Conservation (phyloP, 1,140 invertebrate genomes). For the Drosophila kepulauana region DNA sequence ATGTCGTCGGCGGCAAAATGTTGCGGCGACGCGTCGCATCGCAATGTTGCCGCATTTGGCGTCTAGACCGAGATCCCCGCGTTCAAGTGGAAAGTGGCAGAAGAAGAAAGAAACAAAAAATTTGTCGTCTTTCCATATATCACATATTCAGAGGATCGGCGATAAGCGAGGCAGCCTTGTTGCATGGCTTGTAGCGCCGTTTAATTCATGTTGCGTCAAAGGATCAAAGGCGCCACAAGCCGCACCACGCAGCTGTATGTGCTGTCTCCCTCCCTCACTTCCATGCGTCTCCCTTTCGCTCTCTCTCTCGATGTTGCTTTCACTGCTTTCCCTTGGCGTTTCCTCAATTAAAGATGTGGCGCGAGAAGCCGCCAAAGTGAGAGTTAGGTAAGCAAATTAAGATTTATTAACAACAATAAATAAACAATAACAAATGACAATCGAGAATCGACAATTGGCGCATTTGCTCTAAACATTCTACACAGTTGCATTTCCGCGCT, state of each 20-base stretch:
- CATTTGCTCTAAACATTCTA: conserved; percentile 23
- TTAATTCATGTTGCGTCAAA: conserved; percentile 82
- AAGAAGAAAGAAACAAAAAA: conserved; percentile 2
- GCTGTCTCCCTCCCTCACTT: conserved; percentile 5
- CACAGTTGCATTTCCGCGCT: conserved; percentile 36
- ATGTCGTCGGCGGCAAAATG: conserved; percentile 68
- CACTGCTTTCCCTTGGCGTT: conserved; percentile 74
- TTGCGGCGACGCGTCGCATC: conserved; percentile 51
- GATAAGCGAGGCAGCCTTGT: conserved; percentile 52
- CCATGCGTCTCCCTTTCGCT: conserved; percentile 11
- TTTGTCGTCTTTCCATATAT: conserved; percentile 81
- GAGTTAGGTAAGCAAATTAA: conserved; percentile 75
- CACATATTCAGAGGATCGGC: conserved; percentile 32
- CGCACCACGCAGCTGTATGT: conserved; percentile 55
- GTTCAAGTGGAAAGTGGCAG: conserved; percentile 63
- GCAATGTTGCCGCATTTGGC: conserved; percentile 65
- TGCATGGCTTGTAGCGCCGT: conserved; percentile 65
- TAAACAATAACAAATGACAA: conserved; percentile 60
- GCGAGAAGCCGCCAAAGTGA: conserved; percentile 70
- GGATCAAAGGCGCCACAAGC: conserved; percentile 72
- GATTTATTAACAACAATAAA: conserved; percentile 82
- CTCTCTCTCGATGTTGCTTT: conserved; percentile 51
- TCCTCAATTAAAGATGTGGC: conserved; percentile 55
- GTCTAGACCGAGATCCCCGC: conserved; percentile 64
- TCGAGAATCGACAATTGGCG: conserved; percentile 46